Percentiles rank a stretch among this genome's conserved stretches.
phyloP scores from a whole-genome alignment of 2,888 invertebrate genomes.

The Drosophila diplacantha region DNA sequence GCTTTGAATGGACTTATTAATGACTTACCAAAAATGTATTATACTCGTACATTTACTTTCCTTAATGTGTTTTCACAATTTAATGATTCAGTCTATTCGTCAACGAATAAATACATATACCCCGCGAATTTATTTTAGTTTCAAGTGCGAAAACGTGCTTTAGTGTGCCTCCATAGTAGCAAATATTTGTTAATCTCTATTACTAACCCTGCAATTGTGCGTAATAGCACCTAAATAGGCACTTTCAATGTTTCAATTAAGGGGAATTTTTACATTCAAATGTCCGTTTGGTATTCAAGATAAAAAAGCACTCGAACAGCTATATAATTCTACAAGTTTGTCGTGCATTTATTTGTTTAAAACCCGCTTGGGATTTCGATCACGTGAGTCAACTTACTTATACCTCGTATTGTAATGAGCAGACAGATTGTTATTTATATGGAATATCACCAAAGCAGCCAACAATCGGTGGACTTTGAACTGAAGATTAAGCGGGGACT shows the following conservation, averaged over 20 bases:
- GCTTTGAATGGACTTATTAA: background rate
- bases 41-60: background rate
- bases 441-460: conserved; percentile 25
- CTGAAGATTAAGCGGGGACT: conserved; percentile 21
- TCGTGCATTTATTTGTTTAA: conserved; percentile 19
- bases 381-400: conserved; percentile 36
- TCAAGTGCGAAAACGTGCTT: conserved; percentile 17
- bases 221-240: conserved; percentile 5
- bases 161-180: background rate
- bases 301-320: background rate
- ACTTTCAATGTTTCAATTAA: conserved; percentile 23
- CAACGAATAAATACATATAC: background rate
- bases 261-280: conserved; percentile 1
- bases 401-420: conserved; percentile 27
- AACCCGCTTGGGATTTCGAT: conserved; percentile 38
- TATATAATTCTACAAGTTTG: conserved; percentile 24
- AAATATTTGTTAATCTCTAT: conserved; percentile 29
- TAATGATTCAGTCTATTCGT: background rate
- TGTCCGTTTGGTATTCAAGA: background rate
- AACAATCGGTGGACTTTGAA: conserved; percentile 28
- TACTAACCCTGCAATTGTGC: conserved; percentile 8
- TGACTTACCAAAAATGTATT: background rate
- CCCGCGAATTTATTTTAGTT: background rate
- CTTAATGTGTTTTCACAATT: background rate
- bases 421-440: conserved; percentile 24